Evolutionary conservation across 2,113 vertebrate species (phyloP).

Genomic region (Seriola dumerili): DNA sequence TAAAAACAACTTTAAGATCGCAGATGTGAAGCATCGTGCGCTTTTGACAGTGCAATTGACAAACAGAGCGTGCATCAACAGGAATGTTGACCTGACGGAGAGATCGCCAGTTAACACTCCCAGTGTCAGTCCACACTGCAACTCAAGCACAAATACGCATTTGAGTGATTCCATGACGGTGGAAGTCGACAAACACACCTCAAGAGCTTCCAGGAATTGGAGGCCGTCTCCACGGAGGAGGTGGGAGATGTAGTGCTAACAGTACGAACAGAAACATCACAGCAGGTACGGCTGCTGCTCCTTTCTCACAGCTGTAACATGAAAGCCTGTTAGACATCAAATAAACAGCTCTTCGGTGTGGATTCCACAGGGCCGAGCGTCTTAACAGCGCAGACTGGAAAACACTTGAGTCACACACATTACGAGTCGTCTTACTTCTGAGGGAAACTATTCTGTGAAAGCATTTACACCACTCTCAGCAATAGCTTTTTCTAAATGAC

Average conservation of each 20-base stretch:
- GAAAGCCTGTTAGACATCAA: constrained; percentile 48
- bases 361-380: constrained; percentile 6
- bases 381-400: constrained; percentile 16
- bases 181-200: constrained; percentile 37
- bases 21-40: too few relatives aligned
- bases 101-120: background rate
- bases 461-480: background rate
- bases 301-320: constrained; percentile 42
- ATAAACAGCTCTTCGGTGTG: constrained; percentile 14
- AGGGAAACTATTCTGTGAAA: background rate
- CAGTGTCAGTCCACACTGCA: background rate
- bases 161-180: constrained; percentile 11
- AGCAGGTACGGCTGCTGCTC: constrained; percentile 24
- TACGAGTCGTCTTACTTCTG: background rate
- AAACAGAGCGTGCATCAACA: background rate
- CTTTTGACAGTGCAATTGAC: background rate
- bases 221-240: constrained; percentile 23
- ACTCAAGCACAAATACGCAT: background rate
- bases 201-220: constrained; percentile 40
- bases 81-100: background rate
- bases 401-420: constrained; percentile 26
- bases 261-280: constrained; percentile 24
- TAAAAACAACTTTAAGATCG: background rate
- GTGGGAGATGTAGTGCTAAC: background rate
- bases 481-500: background rate